Evolutionary conservation across 2,888 invertebrate species (phyloP), one percentile per base, ranked within the genome.

Genomic region (Aporophyla lueneburgensis): DNA sequence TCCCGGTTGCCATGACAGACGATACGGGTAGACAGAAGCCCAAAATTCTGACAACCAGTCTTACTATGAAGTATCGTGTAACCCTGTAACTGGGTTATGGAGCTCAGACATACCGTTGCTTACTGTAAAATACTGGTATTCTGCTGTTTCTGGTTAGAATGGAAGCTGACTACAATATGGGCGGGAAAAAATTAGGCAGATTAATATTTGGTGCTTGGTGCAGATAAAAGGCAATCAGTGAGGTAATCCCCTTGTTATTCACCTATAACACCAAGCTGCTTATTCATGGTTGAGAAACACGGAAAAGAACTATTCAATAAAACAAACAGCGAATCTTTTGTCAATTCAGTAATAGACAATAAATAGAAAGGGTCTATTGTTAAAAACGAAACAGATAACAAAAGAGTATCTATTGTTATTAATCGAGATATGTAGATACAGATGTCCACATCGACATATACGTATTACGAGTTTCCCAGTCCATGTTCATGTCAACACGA

Each of bases 401-500:
- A 33, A 67, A 53, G 5, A 4, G 54, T 19, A 68, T 43, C 24
- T 51, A 49, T 21, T 69, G 24, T 40, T 71, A 51, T 12, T 12
- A n/a, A 51, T 24, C 24, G 19, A 46, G 3, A 3, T 19, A 46
- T n/a, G 9, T 40, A 62, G 7, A 33, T 12, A 2, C 5, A n/a
- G n/a, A 24, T 19, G 5, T 12, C 5, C 16, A n/a, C n/a, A n/a
- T n/a, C n/a, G n/a, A n/a, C n/a, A n/a, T n/a, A n/a, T n/a, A n/a
- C n/a, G n/a, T n/a, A n/a, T 9, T 9, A n/a, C 14, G 67, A 40
- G 65, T 24, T 71, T 51, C 19, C 49, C n/a, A 70, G 43, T 67
- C 54, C 19, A 16, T n/a, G 9, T 51, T 14, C 24, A 43, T 40
- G 24, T 27, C 71, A 71, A 66, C 33, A 69, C 10, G n/a, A n/a